Evolutionary conservation across 2,113 vertebrate genomes (phyloP).

Genomic region (Corythornis vintsioides): DNA sequence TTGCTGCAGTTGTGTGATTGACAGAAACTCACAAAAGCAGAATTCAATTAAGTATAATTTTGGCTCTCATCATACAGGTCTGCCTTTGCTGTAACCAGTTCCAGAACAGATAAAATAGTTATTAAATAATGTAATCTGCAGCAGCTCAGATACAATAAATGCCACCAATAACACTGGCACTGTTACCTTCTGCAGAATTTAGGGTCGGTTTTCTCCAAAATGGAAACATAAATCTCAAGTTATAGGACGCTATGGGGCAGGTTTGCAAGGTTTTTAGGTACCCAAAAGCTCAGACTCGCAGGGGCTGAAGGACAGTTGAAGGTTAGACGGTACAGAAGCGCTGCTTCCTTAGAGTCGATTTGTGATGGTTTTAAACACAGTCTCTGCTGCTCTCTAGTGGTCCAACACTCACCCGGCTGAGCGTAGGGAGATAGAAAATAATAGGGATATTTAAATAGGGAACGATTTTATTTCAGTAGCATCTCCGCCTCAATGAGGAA

Average conservation of each 20-base stretch:
- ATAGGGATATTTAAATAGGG: too few species aligned
- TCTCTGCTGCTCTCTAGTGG: slow-evolving; percentile 66
- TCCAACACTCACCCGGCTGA: not conserved
- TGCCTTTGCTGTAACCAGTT: slow-evolving; percentile 58
- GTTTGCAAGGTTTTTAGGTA: not conserved
- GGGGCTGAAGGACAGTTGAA: not conserved
- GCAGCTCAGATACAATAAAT: slow-evolving; percentile 31
- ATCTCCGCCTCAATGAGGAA: rapidly evolving
- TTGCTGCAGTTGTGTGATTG: slow-evolving; percentile 42
- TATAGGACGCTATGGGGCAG: not conserved
- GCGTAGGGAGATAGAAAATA: too few species aligned
- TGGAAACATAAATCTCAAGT: not conserved
- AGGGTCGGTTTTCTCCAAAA: not conserved
- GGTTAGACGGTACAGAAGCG: not conserved
- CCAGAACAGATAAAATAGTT: slow-evolving; percentile 64
- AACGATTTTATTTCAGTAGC: rapidly evolving
- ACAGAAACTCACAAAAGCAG: slow-evolving; percentile 62
- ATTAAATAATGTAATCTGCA: slow-evolving; percentile 60
- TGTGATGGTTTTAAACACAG: not conserved
- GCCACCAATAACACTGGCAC: not conserved
- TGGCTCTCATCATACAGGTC: slow-evolving; percentile 58
- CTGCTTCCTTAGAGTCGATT: rapidly evolving
- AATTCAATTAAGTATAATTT: slow-evolving; percentile 67
- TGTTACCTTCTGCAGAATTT: not conserved
- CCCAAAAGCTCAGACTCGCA: not conserved